Base-by-base conservation (phyloP, 2,888 invertebrate species). In the Maniola hyperantus region DNA sequence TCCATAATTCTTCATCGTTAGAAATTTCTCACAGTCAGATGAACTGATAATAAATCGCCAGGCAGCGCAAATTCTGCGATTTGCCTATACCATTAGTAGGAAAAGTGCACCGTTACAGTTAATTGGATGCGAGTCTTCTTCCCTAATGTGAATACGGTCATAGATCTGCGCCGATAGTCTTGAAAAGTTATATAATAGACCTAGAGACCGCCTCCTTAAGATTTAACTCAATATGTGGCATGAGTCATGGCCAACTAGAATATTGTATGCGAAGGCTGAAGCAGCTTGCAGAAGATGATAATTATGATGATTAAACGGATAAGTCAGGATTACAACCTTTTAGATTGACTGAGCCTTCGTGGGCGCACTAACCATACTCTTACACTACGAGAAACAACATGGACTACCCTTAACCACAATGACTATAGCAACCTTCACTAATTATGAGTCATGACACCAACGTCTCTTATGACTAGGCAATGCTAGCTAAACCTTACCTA, bases 51-150 rank as follows among this genome's bases (percentile, higher is more conserved):
- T 46, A 34, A 50, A 60, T 50, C 36, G 60, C 2, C 13, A 39
- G 33, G 11, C 42, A 57, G 6, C 57, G 57, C 42, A 57, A 57
- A 57, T 42, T 26, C 57, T 57, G 57, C 57, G 39, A 57, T 57
- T 57, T 57, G 57, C 57, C 57, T 11, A 57, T 57, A 57, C 33
- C 59, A 59, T 59, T 59, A 59, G 50, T 61, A 50, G 50, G 50
- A 36, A 48, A 50, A 61, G 39, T 62, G 20, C 62, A 67, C 64
- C 64, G 54, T 46, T 69, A 64, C 64, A 44, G 61, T 60, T 69
- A 69, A 69, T 67, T 69, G 69, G 69, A 67, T 69, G 66, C 62
- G 53, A 53, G 39, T 66, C 66, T 67, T 66, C 68, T 59, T 67
- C 66, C 55, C 39, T 46, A 51, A 61, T 66, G 64, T 67, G 66